Base-by-base conservation (phyloP, 2,888 invertebrate genomes). In the Odontocolon sp. region DNA sequence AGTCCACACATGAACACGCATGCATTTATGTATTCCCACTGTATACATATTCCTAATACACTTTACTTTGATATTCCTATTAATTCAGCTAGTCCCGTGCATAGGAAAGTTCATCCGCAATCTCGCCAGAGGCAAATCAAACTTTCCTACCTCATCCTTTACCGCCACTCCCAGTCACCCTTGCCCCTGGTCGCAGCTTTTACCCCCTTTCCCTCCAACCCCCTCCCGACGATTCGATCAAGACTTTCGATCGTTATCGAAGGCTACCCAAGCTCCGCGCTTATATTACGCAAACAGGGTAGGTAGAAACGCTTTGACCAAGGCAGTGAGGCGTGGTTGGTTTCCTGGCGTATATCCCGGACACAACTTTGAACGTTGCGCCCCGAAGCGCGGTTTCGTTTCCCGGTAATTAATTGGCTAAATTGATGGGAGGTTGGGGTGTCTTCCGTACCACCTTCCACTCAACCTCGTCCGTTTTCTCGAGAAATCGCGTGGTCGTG, bases 1-100 rank as follows among this genome's bases (percentile, higher is more conserved):
- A 96, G 97, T 95, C 18, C 54, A n/a, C 33, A 54, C 33, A 38
- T 5, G 2, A 21, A 3, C 21, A 3, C 4, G 8, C 28, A 28
- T n/a, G n/a, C n/a, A n/a, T n/a, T n/a, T n/a, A n/a, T n/a, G n/a
- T n/a, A n/a, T n/a, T n/a, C n/a, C n/a, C 5, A 59, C 23, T 36
- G 2, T 11, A 50, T 18, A 66, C 14, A 18, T 2, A 28, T 57
- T 16, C 42, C 26, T 11, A 9, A 11, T 23, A 23, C 16, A 33
- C 8, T 26, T 26, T 67, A 64, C 64, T 69, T 64, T 36, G 68
- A 72, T 64, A 68, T 68, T 52, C 18, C 57, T 36, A 59, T 72
- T 69, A 64, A 68, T 64, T 42, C 36, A 45, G 40, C 40, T 23
- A 31, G 52, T 72, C 16, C 14, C 23, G 33, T 16, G 56, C 36